Conservation (phyloP, 2,113 vertebrate genomes). For the Catharus minimus region DNA sequence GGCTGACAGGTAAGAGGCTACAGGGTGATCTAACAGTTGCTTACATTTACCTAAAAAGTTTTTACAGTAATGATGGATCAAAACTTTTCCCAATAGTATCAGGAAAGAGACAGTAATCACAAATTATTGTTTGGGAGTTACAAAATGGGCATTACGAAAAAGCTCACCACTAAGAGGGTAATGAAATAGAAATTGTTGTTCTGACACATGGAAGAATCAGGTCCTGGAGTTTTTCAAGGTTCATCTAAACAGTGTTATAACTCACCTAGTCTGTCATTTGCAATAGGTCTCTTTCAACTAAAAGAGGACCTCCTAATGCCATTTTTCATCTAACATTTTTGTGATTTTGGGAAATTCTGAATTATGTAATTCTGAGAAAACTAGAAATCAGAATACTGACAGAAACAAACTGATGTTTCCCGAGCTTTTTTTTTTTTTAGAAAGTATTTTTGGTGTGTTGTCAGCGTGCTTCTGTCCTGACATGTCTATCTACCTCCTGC, state of each 20-base stretch:
- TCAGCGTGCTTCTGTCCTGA: background rate
- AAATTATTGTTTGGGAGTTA: background rate
- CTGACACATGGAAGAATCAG: background rate
- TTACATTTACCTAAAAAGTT: background rate
- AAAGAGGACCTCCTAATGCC: background rate
- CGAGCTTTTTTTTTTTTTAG: background rate
- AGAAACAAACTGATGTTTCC: background rate
- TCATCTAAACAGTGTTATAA: background rate
- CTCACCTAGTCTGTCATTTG: accelerated
- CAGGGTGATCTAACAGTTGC: background rate
- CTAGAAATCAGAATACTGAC: background rate
- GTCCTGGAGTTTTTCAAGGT: background rate
- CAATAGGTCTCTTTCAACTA: background rate
- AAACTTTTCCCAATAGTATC: background rate
- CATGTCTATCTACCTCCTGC: accelerated
- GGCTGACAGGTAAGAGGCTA: background rate
- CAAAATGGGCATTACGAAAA: background rate
- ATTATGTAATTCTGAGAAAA: background rate
- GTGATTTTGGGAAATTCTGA: background rate
- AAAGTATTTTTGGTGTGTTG: background rate
- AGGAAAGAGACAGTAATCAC: background rate
- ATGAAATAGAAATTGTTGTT: background rate
- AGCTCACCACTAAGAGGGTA: background rate
- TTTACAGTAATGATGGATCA: background rate
- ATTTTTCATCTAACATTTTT: background rate